phyloP scores from a whole-genome alignment of 1,140 invertebrate genomes.

The Dendroctonus valens region DNA sequence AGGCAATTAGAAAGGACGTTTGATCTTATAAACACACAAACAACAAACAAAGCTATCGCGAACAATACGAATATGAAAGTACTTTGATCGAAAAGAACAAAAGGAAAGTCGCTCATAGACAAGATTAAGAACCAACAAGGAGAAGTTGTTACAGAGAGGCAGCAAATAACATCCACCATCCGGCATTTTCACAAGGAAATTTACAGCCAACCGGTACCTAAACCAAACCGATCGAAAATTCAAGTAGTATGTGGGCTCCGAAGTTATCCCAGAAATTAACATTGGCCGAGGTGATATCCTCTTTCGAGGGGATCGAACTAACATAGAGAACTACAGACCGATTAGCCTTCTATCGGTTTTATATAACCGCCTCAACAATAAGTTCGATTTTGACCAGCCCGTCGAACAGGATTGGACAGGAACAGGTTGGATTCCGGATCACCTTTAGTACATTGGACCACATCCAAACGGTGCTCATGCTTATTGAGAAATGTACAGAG shows the following conservation, averaged over 20 bases:
- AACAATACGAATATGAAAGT: neutral
- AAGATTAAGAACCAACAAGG: no score
- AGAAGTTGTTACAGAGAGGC: no score
- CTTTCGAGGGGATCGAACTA: neutral
- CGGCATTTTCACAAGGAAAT: no score
- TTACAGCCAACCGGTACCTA: no score
- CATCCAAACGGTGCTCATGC: neutral
- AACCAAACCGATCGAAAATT: no score
- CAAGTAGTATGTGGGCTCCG: no score
- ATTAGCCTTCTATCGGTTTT: neutral
- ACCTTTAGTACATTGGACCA: neutral
- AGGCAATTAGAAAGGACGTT: neutral
- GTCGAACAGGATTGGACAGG: neutral
- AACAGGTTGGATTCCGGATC: neutral
- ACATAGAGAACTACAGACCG: neutral
- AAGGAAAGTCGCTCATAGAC: no score
- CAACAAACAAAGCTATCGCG: neutral
- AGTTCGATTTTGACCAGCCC: neutral
- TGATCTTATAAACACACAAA: neutral
- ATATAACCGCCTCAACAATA: neutral
- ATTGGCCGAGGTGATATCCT: neutral
- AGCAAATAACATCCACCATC: no score
- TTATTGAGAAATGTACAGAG: neutral
- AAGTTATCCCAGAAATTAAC: no score
- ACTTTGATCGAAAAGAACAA: neutral